Evolutionary conservation across 2,113 vertebrate genomes (phyloP), one percentile per base, ranked within the genome.

Genomic region (Piaya cayana): DNA sequence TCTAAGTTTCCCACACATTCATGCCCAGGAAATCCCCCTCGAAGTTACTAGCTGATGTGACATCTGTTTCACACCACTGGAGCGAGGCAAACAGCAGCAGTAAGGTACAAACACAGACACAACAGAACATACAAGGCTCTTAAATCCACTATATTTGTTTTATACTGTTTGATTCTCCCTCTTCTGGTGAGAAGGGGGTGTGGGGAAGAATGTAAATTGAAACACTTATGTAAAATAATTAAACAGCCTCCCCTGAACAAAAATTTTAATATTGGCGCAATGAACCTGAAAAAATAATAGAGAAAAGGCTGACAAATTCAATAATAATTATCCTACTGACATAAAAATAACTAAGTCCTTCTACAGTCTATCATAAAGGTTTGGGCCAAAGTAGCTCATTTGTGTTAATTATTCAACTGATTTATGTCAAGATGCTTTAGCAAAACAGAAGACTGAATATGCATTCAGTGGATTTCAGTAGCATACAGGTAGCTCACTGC

Each of bases 11-110:
- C 70, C 87, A 82, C 49, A 16, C 5, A 49, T 49, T 79, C 36
- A 3, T 26, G 87, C 81, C 84, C 42, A 55, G 86, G 83, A 77
- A 96, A 92, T 89, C 84, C 94, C 91, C 89, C 93, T 12, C 71
- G 80, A 93, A 86, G 69, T 18, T 36, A 3, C 47, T 43, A 63
- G 43, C 39, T 56, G 34, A 60, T 3, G 8, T 7, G 4, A 82
- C 77, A 88, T 77, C 64, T 82, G 69, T 52, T 93, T 88, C 69
- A 60, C 13, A 25, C 60, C 76, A 82, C 47, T 64, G 55, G 50
- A 74, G 60, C 7, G 0, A 71, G n/a, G 53, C 53, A 68, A 88
- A 63, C 50, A 52, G 56, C 88, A 81, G 72, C 55, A 90, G 65
- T 11, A 64, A 34, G 30, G 81, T 30, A 79, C 58, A 93, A 91